phyloP scores from a whole-genome alignment of 2,113 vertebrate genomes.

The Piaya cayana region DNA sequence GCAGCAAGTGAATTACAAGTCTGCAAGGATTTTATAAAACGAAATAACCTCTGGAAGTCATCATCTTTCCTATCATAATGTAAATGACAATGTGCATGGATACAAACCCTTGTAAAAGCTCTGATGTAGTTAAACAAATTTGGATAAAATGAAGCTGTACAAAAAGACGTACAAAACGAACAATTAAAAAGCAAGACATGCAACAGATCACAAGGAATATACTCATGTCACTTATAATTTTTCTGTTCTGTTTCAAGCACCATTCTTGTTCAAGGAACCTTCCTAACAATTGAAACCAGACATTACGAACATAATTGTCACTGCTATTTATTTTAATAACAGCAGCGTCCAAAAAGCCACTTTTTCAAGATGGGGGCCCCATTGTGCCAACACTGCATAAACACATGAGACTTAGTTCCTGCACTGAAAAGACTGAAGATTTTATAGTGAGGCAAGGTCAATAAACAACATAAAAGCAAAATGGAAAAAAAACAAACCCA shows the following conservation, averaged over 20 bases:
- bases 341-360: not conserved
- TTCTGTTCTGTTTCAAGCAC: not conserved
- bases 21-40: conserved; percentile 8
- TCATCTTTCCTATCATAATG: not conserved
- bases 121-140: not conserved
- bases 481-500: not conserved
- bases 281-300: not conserved
- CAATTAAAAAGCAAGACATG: not conserved
- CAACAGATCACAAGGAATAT: not conserved
- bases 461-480: conserved; percentile 16
- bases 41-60: not conserved
- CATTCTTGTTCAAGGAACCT: not conserved
- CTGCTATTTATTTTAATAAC: not conserved
- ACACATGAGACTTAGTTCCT: not conserved
- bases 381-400: not conserved
- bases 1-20: not conserved
- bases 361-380: not conserved
- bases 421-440: not conserved
- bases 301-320: not conserved
- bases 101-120: not conserved
- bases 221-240: not conserved
- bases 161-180: not conserved
- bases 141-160: not conserved
- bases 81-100: not conserved
- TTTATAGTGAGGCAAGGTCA: not conserved